Evolutionary conservation across 2,888 invertebrate species (phyloP).

Genomic region (Crematogaster levior): DNA sequence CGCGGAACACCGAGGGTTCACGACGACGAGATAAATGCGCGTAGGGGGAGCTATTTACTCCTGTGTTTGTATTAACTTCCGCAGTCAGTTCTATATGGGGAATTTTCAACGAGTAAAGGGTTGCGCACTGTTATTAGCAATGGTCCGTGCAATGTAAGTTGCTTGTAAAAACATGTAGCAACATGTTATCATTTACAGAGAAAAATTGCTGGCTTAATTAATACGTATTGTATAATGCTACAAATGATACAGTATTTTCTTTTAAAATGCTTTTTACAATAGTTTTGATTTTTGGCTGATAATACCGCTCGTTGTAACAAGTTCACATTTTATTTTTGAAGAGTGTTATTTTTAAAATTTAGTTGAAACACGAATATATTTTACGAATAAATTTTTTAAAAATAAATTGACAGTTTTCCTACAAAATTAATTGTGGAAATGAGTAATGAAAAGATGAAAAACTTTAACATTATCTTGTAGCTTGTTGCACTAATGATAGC

Average conservation of each 20-base stretch:
- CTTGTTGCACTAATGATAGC: not conserved
- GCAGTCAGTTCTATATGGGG: slow-evolving; percentile 31
- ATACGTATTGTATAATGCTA: not conserved
- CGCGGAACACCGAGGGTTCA: slow-evolving; percentile 8
- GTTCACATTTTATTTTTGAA: not conserved
- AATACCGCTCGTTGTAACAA: not conserved
- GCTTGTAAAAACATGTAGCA: not conserved
- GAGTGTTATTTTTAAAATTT: not conserved
- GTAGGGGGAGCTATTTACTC: slow-evolving; percentile 33
- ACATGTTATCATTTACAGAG: slow-evolving; percentile 7
- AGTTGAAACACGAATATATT: not conserved
- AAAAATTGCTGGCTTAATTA: not conserved
- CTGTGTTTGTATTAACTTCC: slow-evolving; percentile 43
- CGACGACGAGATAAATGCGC: slow-evolving; percentile 45
- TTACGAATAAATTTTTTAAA: too few species aligned
- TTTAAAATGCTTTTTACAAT: not conserved
- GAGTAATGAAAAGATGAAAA: not conserved
- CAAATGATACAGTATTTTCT: not conserved
- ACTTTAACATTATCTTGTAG: not conserved
- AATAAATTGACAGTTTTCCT: not conserved
- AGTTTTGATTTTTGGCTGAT: not conserved
- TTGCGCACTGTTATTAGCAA: slow-evolving; percentile 23
- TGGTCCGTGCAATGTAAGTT: slow-evolving; percentile 1
- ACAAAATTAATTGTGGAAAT: not conserved
- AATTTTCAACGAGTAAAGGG: slow-evolving; percentile 27